phyloP scores from a whole-genome alignment of 2,113 vertebrate genomes.

The Anser brachyrhynchus region DNA sequence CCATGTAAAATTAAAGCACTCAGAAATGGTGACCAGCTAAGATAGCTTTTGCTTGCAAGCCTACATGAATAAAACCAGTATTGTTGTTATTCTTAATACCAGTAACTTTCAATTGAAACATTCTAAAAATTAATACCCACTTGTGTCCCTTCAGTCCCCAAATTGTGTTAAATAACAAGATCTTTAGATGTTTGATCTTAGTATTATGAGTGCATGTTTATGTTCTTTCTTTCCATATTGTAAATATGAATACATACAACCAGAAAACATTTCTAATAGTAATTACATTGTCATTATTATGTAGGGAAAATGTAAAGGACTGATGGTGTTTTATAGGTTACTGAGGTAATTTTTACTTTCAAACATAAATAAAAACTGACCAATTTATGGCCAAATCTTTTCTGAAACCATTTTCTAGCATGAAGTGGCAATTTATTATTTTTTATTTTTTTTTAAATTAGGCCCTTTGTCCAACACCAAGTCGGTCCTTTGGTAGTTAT shows the following conservation, averaged over 20 bases:
- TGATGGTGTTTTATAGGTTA: not conserved
- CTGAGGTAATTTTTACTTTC: not conserved
- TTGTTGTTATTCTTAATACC: not conserved
- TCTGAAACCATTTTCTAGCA: not conserved
- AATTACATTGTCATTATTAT: not conserved
- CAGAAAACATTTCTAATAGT: not conserved
- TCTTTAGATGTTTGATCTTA: not conserved
- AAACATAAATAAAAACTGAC: not conserved
- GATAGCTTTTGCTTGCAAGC: not conserved
- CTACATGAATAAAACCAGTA: not conserved
- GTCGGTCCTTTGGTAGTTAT: not conserved
- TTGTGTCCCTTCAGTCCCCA: not conserved
- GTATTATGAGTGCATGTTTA: accelerated
- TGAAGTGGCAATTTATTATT: not conserved
- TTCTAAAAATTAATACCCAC: not conserved
- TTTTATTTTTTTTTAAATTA: not conserved
- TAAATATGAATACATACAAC: not conserved
- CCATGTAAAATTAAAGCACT: not conserved
- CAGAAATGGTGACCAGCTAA: not conserved
- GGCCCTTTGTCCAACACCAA: not conserved
- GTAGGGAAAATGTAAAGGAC: not conserved
- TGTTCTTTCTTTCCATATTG: not conserved
- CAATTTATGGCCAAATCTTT: not conserved
- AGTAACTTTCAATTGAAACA: not conserved
- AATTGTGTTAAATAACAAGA: not conserved